These are phyloP conservation scores for Xestia c-nigrum DNA, from an alignment of 2,888 invertebrate genomes.

Conservation along the genomic window DNA sequence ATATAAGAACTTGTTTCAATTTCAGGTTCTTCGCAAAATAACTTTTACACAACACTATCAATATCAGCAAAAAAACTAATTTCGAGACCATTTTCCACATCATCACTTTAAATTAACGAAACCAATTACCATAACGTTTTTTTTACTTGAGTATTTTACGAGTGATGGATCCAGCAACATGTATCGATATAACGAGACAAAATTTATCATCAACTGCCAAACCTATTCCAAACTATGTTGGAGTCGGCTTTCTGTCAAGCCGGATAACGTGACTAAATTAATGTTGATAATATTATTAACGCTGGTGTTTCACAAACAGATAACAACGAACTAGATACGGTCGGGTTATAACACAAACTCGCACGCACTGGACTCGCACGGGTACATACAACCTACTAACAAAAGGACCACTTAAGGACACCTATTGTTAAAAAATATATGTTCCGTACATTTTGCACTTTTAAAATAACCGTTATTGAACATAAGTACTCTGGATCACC, in stretches of 20 bases:
- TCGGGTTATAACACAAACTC: not conserved
- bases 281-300: not conserved
- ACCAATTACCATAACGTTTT: not conserved
- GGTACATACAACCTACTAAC: too few relatives aligned
- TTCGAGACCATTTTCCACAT: constrained; percentile 23
- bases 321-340: not conserved
- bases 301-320: not conserved
- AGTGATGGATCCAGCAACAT: constrained; percentile 2
- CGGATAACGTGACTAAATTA: constrained; percentile 8
- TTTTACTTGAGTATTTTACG: not conserved
- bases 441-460: too few relatives aligned
- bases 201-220: too few relatives aligned
- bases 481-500: too few relatives aligned
- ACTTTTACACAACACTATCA: constrained; percentile 15
- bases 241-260: too few relatives aligned
- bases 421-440: too few relatives aligned
- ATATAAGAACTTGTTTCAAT: constrained; percentile 61
- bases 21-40: constrained; percentile 4
- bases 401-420: too few relatives aligned
- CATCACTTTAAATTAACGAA: not conserved
- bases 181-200: not conserved
- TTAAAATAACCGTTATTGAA: too few relatives aligned
- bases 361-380: too few relatives aligned
- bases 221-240: too few relatives aligned
- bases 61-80: constrained; percentile 25